Conservation (phyloP, 2,797 vertebrate species). For the Onychomys arenicola region DNA sequence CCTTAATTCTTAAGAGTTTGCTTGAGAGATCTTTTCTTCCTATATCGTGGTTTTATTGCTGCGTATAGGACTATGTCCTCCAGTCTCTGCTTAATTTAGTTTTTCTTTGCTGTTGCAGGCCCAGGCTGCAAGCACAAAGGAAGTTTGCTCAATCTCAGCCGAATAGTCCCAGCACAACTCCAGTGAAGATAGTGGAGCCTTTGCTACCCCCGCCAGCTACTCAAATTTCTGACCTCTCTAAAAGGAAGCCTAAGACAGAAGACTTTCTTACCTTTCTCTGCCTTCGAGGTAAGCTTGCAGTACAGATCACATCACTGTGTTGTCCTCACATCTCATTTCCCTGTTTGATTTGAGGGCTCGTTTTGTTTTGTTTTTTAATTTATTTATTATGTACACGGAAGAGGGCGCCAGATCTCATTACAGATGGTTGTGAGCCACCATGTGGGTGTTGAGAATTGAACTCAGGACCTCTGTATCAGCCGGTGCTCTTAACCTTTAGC, state of each 20-base stretch:
- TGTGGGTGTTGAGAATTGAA: too few species aligned
- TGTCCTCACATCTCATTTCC: too few species aligned
- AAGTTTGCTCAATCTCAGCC: slow-evolving; percentile 99
- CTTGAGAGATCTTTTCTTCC: background rate
- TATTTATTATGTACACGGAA: too few species aligned
- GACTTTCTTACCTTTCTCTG: slow-evolving; percentile 99
- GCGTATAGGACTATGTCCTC: fast-evolving
- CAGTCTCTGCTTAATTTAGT: slow-evolving; percentile 59
- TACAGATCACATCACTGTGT: background rate
- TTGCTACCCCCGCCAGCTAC: slow-evolving; percentile 92
- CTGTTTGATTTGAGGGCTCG: background rate
- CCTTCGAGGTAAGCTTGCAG: slow-evolving; percentile 94
- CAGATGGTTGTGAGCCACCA: too few species aligned
- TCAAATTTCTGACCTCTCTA: slow-evolving; percentile 97
- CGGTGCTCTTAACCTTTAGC: too few species aligned
- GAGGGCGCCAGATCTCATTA: too few species aligned
- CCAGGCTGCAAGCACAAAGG: slow-evolving; percentile 99
- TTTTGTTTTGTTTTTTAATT: too few species aligned
- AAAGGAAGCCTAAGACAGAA: slow-evolving; percentile 99
- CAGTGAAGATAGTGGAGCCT: slow-evolving; percentile 96
- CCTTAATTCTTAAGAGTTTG: slow-evolving; percentile 39
- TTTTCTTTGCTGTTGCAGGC: slow-evolving; percentile 88
- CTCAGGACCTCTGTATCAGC: too few species aligned
- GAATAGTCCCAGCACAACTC: slow-evolving; percentile 99
- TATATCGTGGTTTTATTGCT: background rate